Base-by-base conservation (phyloP, 2,113 vertebrate genomes). In the Chaetops frenatus region DNA sequence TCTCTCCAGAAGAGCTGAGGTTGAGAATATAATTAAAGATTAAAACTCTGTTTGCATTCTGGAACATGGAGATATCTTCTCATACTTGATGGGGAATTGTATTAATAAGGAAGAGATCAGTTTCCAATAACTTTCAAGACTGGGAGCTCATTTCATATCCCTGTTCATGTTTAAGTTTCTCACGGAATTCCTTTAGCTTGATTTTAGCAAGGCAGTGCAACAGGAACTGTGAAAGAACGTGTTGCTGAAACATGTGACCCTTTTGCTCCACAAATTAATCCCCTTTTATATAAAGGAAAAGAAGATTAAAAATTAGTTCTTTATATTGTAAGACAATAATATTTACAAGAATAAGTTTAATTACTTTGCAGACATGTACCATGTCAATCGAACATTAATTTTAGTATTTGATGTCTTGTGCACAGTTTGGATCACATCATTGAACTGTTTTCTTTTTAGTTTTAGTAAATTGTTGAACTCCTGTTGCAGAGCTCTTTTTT, bases 11-110 rank as follows among this genome's bases (percentile, higher is more conserved):
- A 98, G 97, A 96, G 97, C 38, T 94, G 94, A 97, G 96, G 97
- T 97, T 97, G 98, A 97, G 97, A 97, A 98, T 98, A 79, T 98
- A 98, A 98, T 98, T 98, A 98, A 98, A 98, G 98, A 98, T 98
- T 98, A 98, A 98, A 98, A 98, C 96, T 97, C 82, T 98, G 98
- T 98, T 98, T 98, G 98, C 98, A 96, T 98, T 98, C 97, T 97
- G 95, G 97, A 98, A 97, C 95, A 96, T 84, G 88, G 95, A 97
- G 95, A 94, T 94, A 88, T 95, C 96, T 97, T 97, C 94, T 92
- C 51, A 92, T 97, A 97, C 97, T 96, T 97, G 96, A 94, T 47
- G 79, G 96, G 97, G 97, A 98, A 96, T 98, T 97, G 81, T 77
- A 93, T 98, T 98, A 98, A 98, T 98, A 98, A 98, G 98, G 97